Evolutionary conservation across 2,113 vertebrate genomes (phyloP).

Genomic region (Grus americana): DNA sequence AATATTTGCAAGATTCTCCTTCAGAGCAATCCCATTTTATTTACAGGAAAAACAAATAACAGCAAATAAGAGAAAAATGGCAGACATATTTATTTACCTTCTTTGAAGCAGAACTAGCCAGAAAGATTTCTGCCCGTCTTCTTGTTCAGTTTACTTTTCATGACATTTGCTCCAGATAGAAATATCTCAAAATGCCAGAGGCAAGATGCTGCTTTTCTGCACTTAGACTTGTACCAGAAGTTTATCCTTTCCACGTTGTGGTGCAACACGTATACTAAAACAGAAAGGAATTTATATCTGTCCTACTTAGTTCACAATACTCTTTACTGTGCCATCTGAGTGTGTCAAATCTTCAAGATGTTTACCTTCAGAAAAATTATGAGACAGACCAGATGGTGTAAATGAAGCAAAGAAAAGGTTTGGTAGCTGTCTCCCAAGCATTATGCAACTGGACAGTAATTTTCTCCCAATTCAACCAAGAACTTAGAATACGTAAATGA

Average conservation of each 20-base stretch:
- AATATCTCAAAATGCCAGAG: not conserved
- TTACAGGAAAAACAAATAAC: not conserved
- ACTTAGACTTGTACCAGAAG: not conserved
- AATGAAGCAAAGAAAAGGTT: not conserved
- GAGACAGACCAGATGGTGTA: not conserved
- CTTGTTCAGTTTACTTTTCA: not conserved
- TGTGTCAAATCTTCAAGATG: not conserved
- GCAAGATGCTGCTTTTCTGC: not conserved
- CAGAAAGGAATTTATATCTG: not conserved
- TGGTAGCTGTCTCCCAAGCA: too few relatives aligned
- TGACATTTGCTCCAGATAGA: not conserved
- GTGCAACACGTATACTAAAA: not conserved
- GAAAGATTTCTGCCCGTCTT: not conserved
- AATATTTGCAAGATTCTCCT: not conserved
- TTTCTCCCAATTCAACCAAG: not conserved
- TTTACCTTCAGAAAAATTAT: not conserved
- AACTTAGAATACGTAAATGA: not conserved
- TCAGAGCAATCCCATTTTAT: not conserved
- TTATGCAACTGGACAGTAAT: not conserved
- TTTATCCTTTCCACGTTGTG: not conserved
- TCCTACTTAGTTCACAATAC: not conserved
- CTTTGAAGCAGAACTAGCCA: not conserved
- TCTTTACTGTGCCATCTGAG: not conserved
- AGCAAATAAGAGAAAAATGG: not conserved
- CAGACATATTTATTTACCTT: not conserved